phyloP scores from a whole-genome alignment of 2,113 vertebrate genomes.

The Muscicapa adusta region DNA sequence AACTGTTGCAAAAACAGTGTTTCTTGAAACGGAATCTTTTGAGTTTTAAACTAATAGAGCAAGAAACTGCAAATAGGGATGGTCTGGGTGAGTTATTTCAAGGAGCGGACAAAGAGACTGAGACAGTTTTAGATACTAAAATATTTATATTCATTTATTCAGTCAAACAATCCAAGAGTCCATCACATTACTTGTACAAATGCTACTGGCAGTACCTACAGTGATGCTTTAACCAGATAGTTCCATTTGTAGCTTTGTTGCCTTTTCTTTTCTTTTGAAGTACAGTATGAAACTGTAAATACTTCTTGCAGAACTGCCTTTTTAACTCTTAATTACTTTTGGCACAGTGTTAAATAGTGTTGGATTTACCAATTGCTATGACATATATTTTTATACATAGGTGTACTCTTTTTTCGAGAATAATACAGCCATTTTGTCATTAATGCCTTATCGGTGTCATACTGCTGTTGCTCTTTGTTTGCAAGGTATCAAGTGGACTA shows the following conservation, averaged over 20 bases:
- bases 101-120: not conserved
- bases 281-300: slow-evolving; percentile 56
- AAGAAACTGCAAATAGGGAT: not conserved
- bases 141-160: not conserved
- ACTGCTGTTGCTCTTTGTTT: slow-evolving; percentile 47
- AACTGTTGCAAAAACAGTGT: not conserved
- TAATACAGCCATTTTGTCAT: slow-evolving; percentile 56
- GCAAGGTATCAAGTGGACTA: slow-evolving; percentile 1
- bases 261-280: slow-evolving; percentile 16
- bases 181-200: not conserved
- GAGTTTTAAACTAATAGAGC: not conserved
- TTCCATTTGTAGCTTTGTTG: slow-evolving; percentile 30
- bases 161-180: not conserved
- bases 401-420: slow-evolving; percentile 50
- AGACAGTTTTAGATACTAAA: not conserved
- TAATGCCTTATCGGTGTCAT: slow-evolving; percentile 64
- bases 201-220: not conserved
- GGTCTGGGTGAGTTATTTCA: not conserved
- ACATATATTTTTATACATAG: slow-evolving; percentile 67
- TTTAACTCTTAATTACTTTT: slow-evolving; percentile 54
- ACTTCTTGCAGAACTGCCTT: slow-evolving; percentile 57
- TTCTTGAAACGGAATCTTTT: not conserved
- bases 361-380: slow-evolving; percentile 51
- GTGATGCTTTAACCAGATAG: slow-evolving; percentile 37
- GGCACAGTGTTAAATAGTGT: slow-evolving; percentile 54